A percentile compares a stretch with the other conserved stretches of the same genome.
Evolutionary conservation across 2,888 invertebrate genomes (phyloP).

Genomic region (Protonemura montana): DNA sequence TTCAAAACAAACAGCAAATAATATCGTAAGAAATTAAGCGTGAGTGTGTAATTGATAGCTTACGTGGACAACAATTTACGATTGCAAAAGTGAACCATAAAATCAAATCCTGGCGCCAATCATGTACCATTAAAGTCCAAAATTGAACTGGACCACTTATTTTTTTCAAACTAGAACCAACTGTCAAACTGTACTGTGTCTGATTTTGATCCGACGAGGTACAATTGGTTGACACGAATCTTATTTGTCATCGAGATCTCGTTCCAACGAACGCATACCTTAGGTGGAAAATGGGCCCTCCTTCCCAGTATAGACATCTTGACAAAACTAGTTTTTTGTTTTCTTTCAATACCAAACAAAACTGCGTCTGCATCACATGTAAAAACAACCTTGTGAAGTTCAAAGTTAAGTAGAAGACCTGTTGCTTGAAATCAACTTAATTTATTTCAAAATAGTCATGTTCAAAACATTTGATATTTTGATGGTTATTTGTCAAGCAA

Average conservation of each 20-base stretch:
- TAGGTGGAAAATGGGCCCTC: slow-evolving; percentile 12
- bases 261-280: not conserved
- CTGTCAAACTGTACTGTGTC: too few relatives aligned
- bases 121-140: not conserved
- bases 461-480: not conserved
- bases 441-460: not conserved
- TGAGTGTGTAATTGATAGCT: too few relatives aligned
- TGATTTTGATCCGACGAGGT: not conserved
- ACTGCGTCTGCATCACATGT: not conserved
- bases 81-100: too few relatives aligned
- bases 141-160: not conserved
- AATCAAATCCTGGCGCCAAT: not conserved
- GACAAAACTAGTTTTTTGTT: slow-evolving; percentile 9
- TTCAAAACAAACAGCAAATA: too few relatives aligned
- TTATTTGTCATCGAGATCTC: not conserved
- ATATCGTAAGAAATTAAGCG: too few relatives aligned
- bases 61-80: too few relatives aligned
- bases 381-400: slow-evolving; percentile 12
- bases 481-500: too few relatives aligned
- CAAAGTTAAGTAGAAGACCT: not conserved
- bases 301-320: slow-evolving; percentile 12
- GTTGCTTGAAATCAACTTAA: not conserved
- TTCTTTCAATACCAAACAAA: not conserved
- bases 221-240: not conserved
- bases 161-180: not conserved